Percentiles rank a stretch among this genome's conserved stretches.
Evolutionary conservation across 2,113 vertebrate species (phyloP).

Genomic region (Sylvilagus bachmani): DNA sequence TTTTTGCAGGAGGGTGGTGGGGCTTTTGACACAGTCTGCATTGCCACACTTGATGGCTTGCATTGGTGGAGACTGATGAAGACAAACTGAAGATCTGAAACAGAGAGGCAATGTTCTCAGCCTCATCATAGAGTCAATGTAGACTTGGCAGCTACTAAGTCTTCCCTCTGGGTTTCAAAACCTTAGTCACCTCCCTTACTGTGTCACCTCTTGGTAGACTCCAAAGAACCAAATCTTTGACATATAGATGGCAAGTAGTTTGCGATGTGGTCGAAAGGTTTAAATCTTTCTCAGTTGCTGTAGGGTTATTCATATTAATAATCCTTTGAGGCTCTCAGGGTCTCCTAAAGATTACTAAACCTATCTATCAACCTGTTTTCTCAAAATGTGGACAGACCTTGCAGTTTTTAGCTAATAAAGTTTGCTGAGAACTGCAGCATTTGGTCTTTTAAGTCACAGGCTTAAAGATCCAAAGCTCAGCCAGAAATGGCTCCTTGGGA

Average conservation of each 20-base stretch:
- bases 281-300: background rate
- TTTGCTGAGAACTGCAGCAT: background rate
- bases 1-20: rapidly evolving
- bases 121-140: background rate
- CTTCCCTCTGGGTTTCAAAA: background rate
- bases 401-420: background rate
- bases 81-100: background rate
- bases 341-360: background rate
- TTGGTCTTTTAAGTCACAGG: conserved; percentile 8
- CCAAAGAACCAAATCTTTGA: background rate
- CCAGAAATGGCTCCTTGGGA: background rate
- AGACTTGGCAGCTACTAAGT: background rate
- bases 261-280: background rate
- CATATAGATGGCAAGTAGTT: background rate
- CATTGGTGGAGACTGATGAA: background rate
- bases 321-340: background rate
- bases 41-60: background rate
- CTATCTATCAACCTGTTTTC: background rate
- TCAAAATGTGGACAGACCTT: background rate
- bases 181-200: background rate
- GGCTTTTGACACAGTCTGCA: background rate
- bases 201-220: background rate
- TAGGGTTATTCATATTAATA: background rate
- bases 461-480: background rate
- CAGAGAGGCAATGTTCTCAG: background rate